Evolutionary conservation across 23 tunicate genomes (phyloP).

Genomic region (Halocynthia roretzi): DNA sequence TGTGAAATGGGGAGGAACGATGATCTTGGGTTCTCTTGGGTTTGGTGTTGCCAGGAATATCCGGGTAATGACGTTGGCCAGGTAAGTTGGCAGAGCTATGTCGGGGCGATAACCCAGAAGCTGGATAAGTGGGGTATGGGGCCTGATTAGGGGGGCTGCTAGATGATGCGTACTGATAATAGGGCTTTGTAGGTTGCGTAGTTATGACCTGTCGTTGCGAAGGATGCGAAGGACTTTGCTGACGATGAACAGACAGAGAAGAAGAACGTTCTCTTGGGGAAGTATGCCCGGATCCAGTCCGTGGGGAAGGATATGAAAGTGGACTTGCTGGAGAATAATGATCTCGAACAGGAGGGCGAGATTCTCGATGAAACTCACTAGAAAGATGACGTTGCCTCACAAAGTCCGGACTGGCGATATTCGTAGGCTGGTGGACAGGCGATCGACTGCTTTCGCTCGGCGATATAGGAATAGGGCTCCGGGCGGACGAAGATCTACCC

Average conservation of each 20-base stretch:
- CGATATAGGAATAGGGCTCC: no score
- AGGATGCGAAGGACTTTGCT: constrained; percentile 13
- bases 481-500: background rate
- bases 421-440: constrained; percentile 12
- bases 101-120: constrained; percentile 2
- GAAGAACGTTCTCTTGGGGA: constrained; percentile 7
- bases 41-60: no score
- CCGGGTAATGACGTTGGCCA: background rate
- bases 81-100: background rate
- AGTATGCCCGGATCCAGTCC: background rate
- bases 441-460: constrained; percentile 12
- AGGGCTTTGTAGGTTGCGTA: background rate
- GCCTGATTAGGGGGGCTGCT: constrained; percentile 2
- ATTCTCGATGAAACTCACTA: constrained; percentile 11
- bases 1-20: background rate
- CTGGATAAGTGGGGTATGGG: background rate
- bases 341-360: constrained; percentile 17
- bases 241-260: background rate
- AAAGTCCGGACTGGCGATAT: constrained; percentile 7
- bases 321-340: constrained; percentile 23
- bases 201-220: background rate
- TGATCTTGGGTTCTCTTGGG: no score
- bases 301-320: background rate
- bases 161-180: constrained; percentile 13
- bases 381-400: constrained; percentile 10